A percentile compares a stretch with the other conserved stretches of the same genome.
phyloP scores from a whole-genome alignment of 1,140 invertebrate species.

The Lethocerus indicus region DNA sequence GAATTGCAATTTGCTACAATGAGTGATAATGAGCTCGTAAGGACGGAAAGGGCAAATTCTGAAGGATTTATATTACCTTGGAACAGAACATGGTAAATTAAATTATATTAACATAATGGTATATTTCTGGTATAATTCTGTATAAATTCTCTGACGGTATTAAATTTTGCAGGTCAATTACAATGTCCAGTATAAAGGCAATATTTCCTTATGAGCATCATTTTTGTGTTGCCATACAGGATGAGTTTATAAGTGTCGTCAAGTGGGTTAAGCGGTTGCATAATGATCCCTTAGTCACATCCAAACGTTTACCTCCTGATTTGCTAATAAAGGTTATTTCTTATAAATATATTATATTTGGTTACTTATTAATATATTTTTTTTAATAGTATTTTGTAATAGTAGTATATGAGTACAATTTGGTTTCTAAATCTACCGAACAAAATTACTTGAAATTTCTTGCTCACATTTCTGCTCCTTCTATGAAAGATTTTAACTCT shows the following conservation, averaged over 20 bases:
- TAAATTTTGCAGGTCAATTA: constrained; percentile 26
- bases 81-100: constrained; percentile 47
- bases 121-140: not conserved
- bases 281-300: constrained; percentile 42
- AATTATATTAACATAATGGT: not conserved
- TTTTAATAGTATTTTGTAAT: not conserved
- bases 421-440: not conserved
- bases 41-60: constrained; percentile 47
- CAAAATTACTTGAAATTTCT: not conserved
- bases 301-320: constrained; percentile 57
- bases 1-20: constrained; percentile 31
- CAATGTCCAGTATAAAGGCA: constrained; percentile 50
- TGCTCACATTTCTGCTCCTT: not conserved
- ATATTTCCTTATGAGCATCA: constrained; percentile 85
- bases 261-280: constrained; percentile 87
- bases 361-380: not conserved
- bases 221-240: constrained; percentile 83
- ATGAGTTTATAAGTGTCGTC: constrained; percentile 73
- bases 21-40: constrained; percentile 35
- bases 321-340: constrained; percentile 60
- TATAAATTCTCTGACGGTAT: constrained; percentile 1
- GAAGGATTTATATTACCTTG: constrained; percentile 47
- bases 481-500: too few species aligned
- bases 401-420: not conserved
- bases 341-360: not conserved